These are phyloP conservation scores for Drosophila subquinaria DNA, from an alignment of 2,888 invertebrate species.

Conservation along the genomic window DNA sequence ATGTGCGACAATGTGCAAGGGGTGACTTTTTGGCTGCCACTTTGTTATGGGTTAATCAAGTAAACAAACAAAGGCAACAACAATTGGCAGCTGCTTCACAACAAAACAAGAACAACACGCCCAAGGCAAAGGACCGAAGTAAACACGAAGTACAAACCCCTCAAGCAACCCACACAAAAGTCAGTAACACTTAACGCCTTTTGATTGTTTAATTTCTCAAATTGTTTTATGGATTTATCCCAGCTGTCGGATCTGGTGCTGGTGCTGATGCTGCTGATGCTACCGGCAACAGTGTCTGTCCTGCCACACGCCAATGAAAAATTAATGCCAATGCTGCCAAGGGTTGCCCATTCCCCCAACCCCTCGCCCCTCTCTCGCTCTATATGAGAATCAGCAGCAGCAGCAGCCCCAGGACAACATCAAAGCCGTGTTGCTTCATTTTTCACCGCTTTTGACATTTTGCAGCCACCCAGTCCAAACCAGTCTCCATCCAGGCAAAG, in stretches of 20 bases:
- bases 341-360: slow-evolving; percentile 46
- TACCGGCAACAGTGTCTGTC: slow-evolving; percentile 30
- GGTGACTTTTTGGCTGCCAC: slow-evolving; percentile 11
- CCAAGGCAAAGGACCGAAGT: slow-evolving; percentile 1
- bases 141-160: slow-evolving; percentile 2
- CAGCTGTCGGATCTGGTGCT: slow-evolving; percentile 51
- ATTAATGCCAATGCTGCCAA: slow-evolving; percentile 65
- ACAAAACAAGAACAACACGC: slow-evolving; percentile 7
- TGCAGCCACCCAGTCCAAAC: slow-evolving; percentile 59
- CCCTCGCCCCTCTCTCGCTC: too few relatives aligned
- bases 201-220: slow-evolving; percentile 82
- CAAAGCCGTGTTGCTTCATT: slow-evolving; percentile 77
- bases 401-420: slow-evolving; percentile 59
- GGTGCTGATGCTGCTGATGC: slow-evolving; percentile 17
- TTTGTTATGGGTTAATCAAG: slow-evolving; percentile 69
- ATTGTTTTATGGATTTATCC: slow-evolving; percentile 82
- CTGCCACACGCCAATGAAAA: slow-evolving; percentile 77
- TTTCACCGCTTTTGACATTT: slow-evolving; percentile 81
- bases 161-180: slow-evolving; percentile 55
- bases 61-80: slow-evolving; percentile 64
- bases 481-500: slow-evolving; percentile 7
- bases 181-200: slow-evolving; percentile 80
- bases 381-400: background rate
- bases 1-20: slow-evolving; percentile 50
- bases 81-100: slow-evolving; percentile 30